Evolutionary conservation across 2,888 invertebrate species (phyloP), one percentile per base, ranked within the genome.

Genomic region (Plemyria rubiginata): DNA sequence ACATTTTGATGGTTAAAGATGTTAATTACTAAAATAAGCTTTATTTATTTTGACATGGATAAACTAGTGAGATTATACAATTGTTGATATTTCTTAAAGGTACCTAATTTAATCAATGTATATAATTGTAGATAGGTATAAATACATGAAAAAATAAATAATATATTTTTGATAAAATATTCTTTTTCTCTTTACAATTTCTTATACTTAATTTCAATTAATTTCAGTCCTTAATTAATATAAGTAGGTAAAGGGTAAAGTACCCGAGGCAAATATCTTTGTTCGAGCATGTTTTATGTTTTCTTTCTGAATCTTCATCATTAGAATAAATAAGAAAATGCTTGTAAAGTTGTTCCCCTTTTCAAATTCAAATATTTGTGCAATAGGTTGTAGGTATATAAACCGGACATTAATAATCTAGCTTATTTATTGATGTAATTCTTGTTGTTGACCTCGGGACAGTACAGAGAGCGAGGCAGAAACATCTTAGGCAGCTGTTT

Each of bases 401-500:
- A 38, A 11, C 36, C 11, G 11, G 4, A 11, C 36, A 38, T 38
- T 11, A 16, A 45, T 16, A 3, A 48, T 13, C 32, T 4, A 50
- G 62, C 72, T 55, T 73, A 73, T 78, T 82, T 82, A 68, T 78
- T 81, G 28, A 73, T 67, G 58, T 75, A 77, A 46, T 75, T 79
- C 68, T 77, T 83, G 53, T 73, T 79, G 54, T 71, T 80, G 11
- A 70, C 68, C 43, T 85, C 86, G 3, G 85, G 81, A 57, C 85
- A 85, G 65, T 82, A 84, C 11, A 86, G 67, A 3, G 81, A 70
- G 65, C 80, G 82, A 3, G 88, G 87, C 58, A 88, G 73, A 62
- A 92, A 81, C 57, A 86, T 74, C 58, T 82, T 80, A 2, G 88
- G 81, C 41, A 92, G 80, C 73, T 85, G 78, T 70, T 86, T 87